Evolutionary conservation across 35 echinoderm and acorn worm species (phyloP).

Genomic region (Lytechinus pictus): DNA sequence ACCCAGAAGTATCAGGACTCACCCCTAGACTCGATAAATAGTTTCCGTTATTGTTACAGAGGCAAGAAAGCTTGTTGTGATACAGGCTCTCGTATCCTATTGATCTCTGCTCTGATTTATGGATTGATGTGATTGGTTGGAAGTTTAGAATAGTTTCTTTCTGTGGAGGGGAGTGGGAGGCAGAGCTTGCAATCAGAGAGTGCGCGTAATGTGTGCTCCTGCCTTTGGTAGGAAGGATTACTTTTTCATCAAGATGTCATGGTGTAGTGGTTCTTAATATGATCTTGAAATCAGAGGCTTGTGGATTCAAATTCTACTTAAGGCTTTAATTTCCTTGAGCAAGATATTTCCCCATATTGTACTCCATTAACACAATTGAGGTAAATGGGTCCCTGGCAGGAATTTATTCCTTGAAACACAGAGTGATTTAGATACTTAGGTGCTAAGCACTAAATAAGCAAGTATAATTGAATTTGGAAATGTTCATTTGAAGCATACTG

Average conservation of each 20-base stretch:
- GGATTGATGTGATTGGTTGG: constrained; percentile 19
- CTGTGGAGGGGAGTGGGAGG: neutral
- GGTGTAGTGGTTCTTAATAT: neutral
- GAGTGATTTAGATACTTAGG: too few species aligned
- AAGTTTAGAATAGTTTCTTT: constrained; percentile 21
- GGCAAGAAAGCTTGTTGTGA: neutral
- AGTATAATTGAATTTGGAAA: too few species aligned
- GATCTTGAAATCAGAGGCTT: neutral
- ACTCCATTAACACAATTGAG: too few species aligned
- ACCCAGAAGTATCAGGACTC: constrained; percentile 36
- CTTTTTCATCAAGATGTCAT: neutral
- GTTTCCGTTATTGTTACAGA: constrained; percentile 26
- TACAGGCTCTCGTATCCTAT: neutral
- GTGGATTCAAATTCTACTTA: too few species aligned
- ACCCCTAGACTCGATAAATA: constrained; percentile 18
- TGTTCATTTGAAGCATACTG: too few species aligned
- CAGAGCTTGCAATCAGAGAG: neutral
- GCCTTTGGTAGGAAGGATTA: neutral
- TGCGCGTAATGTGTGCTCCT: neutral
- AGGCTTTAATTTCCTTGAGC: too few species aligned
- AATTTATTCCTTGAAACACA: too few species aligned
- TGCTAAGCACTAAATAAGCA: too few species aligned
- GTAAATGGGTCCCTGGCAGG: too few species aligned
- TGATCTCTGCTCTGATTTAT: neutral
- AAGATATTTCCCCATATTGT: too few species aligned